Percentiles rank a stretch among this genome's conserved stretches.
phyloP scores from a whole-genome alignment of 1,140 invertebrate genomes.

The Macrotrachela quadricornifera region DNA sequence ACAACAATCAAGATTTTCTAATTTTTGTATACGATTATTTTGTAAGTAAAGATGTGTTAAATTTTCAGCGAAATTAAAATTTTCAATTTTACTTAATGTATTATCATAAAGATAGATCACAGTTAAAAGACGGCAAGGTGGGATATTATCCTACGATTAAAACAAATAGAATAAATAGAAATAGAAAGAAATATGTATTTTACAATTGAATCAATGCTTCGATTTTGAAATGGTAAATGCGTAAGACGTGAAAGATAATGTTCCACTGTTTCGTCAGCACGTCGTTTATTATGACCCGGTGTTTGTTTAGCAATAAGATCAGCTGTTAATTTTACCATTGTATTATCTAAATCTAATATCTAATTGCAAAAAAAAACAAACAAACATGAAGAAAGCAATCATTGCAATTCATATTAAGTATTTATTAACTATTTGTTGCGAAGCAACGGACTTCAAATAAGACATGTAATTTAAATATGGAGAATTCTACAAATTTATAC shows the following conservation, averaged over 20 bases:
- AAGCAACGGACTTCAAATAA: too few species aligned
- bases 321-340: conserved; percentile 28
- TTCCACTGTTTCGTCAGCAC: conserved; percentile 23
- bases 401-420: too few species aligned
- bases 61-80: conserved; percentile 18
- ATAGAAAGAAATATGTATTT: conserved; percentile 8
- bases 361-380: too few species aligned
- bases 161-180: too few species aligned
- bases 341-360: too few species aligned
- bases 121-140: conserved; percentile 11
- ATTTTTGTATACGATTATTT: conserved; percentile 25
- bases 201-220: conserved; percentile 26
- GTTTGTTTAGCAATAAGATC: conserved; percentile 27
- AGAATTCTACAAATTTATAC: too few species aligned
- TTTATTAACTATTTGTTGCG: too few species aligned
- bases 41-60: conserved; percentile 30
- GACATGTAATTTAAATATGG: too few species aligned
- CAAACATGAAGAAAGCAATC: too few species aligned
- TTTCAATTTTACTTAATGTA: conserved; percentile 20
- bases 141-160: neutral
- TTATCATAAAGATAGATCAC: conserved; percentile 32
- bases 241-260: conserved; percentile 24
- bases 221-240: conserved; percentile 28
- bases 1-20: conserved; percentile 21
- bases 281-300: conserved; percentile 27